Evolutionary conservation across 2,797 vertebrate genomes (phyloP), one percentile per base, ranked within the genome.

Genomic region (Molossus molossus): DNA sequence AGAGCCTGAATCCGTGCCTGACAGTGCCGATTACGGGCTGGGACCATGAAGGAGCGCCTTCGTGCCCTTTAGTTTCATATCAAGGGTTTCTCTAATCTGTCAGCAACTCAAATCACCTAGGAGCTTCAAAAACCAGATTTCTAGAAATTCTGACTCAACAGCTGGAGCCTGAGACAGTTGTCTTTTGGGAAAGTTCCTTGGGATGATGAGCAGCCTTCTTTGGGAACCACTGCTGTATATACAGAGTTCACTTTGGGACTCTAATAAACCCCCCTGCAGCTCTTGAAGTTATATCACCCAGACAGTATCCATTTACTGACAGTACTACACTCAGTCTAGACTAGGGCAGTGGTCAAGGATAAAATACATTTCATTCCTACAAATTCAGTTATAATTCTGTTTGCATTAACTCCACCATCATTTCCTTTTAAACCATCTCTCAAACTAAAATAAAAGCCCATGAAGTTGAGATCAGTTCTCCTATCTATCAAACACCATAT

Each of bases 361-460:
- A 95, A 90, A 65, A 65, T 29, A 62, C 25, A 65, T 94, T 57
- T 60, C 12, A 85, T 81, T 53, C 14, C 45, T 89, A 72, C 58
- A 76, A 88, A 91, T 67, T 82, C 9, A 11, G 14, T 58, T 73
- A 53, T 70, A 91, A 69, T 57, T 94, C 62, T 91, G 18, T 27
- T 40, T 89, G 58, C 55, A 70, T 45, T 80, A 93, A 75, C 48
- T 80, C 55, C n/a, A 88, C 40, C 50, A 89, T 79, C 27, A 57
- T 64, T 48, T 58, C 40, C 64, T 60, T 79, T 91, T 82, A 92
- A 90, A 73, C 57, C 33, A 48, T 62, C 72, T 87, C 81, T 81
- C 27, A 92, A 60, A 18, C 6, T 72, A 27, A 95, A 96, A 72
- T 25, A 80, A 84, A 95, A 72, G n/a, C 1, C 33, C 33, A 62